Evolutionary conservation across 1,140 invertebrate genomes (phyloP).

Genomic region (Drosophila funebris): DNA sequence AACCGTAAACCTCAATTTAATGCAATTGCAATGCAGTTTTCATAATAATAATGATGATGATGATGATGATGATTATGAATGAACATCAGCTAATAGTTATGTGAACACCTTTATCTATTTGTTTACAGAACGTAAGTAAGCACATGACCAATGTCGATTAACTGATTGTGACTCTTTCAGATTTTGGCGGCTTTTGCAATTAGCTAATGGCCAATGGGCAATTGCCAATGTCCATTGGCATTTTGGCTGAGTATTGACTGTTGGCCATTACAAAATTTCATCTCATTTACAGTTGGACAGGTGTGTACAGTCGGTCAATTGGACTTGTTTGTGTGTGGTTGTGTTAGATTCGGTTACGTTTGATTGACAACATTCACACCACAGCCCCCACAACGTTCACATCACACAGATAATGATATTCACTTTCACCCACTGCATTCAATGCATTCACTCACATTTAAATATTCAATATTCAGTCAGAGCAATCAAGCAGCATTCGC

Average conservation of each 20-base stretch:
- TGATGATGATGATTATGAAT: background rate
- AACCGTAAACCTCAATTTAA: constrained; percentile 69
- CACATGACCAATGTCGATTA: constrained; percentile 1
- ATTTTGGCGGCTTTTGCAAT: constrained; percentile 34
- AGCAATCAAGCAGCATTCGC: background rate
- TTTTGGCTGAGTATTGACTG: background rate
- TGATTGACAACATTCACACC: constrained; percentile 3
- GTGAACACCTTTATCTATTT: constrained; percentile 2
- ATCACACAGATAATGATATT: background rate
- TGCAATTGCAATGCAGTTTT: constrained; percentile 53
- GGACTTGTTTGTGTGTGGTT: constrained; percentile 7
- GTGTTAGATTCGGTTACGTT: constrained; percentile 8
- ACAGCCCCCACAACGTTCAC: background rate
- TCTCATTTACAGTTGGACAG: background rate
- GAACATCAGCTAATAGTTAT: background rate
- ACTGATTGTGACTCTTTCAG: constrained; percentile 9
- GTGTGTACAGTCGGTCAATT: constrained; percentile 10
- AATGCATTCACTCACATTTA: background rate
- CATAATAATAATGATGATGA: constrained; percentile 38
- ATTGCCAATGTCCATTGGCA: background rate
- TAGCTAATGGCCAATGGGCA: constrained; percentile 28
- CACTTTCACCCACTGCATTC: background rate
- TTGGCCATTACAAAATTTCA: constrained; percentile 12
- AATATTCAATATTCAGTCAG: background rate
- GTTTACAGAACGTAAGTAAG: background rate